phyloP scores from a whole-genome alignment of 2,888 invertebrate genomes.

The Atherix ibis region DNA sequence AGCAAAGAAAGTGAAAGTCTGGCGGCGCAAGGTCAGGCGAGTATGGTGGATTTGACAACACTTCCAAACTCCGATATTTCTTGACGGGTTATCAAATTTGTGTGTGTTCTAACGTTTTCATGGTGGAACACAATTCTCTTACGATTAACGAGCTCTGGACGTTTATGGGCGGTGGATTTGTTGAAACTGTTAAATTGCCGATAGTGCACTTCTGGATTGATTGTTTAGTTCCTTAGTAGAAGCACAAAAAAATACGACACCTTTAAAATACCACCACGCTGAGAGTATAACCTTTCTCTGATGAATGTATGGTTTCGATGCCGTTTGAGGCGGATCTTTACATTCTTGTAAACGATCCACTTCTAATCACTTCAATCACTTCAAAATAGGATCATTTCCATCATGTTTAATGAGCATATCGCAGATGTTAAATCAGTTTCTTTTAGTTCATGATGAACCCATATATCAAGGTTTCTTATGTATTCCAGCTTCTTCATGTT shows the following conservation, averaged over 20 bases:
- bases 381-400: not conserved
- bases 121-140: not conserved
- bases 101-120: not conserved
- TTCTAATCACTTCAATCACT: constrained; percentile 6
- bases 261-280: constrained; percentile 3
- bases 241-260: not conserved
- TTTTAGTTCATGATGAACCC: constrained; percentile 6
- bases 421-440: constrained; percentile 6
- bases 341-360: constrained; percentile 7
- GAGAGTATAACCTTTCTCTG: constrained; percentile 4
- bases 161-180: not conserved
- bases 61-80: not conserved
- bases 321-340: constrained; percentile 4
- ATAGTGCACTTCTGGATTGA: not conserved
- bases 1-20: not conserved
- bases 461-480: constrained; percentile 6
- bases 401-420: constrained; percentile 4
- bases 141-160: not conserved
- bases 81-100: not conserved
- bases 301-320: constrained; percentile 2
- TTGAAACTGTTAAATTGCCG: not conserved
- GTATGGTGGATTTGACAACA: not conserved
- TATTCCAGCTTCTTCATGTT: not conserved
- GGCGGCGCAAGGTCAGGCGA: not conserved
- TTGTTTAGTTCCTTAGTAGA: not conserved